Base-by-base conservation (phyloP, 1,140 invertebrate species). In the Cheumatopsyche charites region DNA sequence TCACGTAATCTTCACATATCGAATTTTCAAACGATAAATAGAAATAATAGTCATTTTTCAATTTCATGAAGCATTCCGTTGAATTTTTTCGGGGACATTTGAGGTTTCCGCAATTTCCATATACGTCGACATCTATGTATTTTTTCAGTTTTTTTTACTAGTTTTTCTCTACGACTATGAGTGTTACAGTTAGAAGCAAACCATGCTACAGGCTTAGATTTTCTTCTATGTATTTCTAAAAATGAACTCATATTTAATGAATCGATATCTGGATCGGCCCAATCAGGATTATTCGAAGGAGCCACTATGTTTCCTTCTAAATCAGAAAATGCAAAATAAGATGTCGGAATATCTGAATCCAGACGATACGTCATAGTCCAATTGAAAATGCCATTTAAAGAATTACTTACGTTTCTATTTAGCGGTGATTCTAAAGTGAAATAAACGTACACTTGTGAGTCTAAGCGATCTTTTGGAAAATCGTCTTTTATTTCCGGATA, bases 21-120 rank as follows among this genome's bases (percentile, higher is more conserved):
- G 84, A 81, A 75, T 91, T 90, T 77, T 91, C 89, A 41, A 90
- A 88, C 0, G 88, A 79, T 49, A 90, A 77, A 77, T 90, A 90
- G 77, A 90, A 90, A 74, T 85, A 85, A 79, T 90, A 90, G 1
- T 82, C 73, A 6, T 78, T 77, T 75, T 82, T 79, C 6, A 88
- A 73, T 73, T 80, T 77, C 5, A 80, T 69, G 36, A 83, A 83
- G 42, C 84, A 86, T 36, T 71, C 73, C 0, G 77, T 74, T 62
- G 80, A 80, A 0, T 78, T 78, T 52, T 78, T 49, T n/a, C 75
- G 76, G 0, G 76, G 73, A 70, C 83, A 79, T 65, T 78, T 63
- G 1, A 79, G 71, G 0, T 49, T 67, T 4, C 86, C 85, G 76
- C 90, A 92, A 0, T 78, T 78, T 11, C 90, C 90, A 76, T 87